Percentiles rank a stretch among this genome's conserved stretches.
phyloP scores from a whole-genome alignment of 2,113 vertebrate genomes.

The Pyrgilauda ruficollis region DNA sequence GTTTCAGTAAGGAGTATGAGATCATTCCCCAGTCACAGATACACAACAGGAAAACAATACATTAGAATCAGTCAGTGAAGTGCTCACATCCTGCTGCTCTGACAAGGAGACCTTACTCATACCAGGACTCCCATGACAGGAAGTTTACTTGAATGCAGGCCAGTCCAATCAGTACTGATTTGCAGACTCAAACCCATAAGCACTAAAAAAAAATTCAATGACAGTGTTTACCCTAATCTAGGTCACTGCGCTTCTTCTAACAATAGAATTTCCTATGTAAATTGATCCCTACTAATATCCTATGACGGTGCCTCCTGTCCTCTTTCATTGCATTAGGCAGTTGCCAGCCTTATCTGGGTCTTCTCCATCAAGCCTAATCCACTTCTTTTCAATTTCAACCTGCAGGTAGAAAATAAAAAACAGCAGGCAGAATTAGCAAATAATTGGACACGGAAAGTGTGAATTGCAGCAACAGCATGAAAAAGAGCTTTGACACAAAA shows the following conservation, averaged over 20 bases:
- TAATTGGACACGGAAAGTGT: not conserved
- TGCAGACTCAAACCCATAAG: conserved; percentile 5
- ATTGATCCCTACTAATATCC: conserved; percentile 12
- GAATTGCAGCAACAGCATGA: not conserved
- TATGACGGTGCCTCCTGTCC: not conserved
- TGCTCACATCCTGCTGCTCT: not conserved
- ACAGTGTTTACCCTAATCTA: not conserved
- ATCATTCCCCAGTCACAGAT: not conserved
- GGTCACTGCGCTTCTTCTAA: conserved; percentile 1
- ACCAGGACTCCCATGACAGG: not conserved
- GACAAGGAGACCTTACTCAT: not conserved
- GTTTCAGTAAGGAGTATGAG: not conserved
- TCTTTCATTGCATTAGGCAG: conserved; percentile 82
- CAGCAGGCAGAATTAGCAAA: not conserved
- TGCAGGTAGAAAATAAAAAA: conserved; percentile 59
- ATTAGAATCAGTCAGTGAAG: not conserved
- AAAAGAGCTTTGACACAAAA: not conserved
- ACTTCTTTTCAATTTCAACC: conserved; percentile 97
- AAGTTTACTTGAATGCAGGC: not conserved
- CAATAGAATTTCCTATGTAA: conserved; percentile 20
- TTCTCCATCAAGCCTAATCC: conserved; percentile 84
- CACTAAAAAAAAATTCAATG: not conserved
- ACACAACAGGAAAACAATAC: not conserved
- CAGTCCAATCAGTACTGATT: not conserved
- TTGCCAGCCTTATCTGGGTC: conserved; percentile 82